Conservation (phyloP, 2,113 vertebrate species). For the Pelecanus crispus region DNA sequence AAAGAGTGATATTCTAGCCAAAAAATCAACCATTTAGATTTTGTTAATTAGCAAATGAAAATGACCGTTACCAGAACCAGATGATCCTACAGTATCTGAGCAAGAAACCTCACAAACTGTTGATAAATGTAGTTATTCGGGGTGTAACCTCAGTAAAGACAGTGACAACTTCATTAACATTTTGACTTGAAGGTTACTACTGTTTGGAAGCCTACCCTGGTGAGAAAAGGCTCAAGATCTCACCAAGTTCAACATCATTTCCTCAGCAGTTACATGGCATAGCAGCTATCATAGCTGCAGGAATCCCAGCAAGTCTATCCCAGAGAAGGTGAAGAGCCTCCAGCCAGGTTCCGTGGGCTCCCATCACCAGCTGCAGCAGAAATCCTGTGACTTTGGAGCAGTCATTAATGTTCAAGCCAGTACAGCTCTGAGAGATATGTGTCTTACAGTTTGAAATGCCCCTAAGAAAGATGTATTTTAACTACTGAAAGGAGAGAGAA, state of each 20-base stretch:
- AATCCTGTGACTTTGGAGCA: not conserved
- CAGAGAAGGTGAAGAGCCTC: not conserved
- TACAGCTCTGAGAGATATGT: not conserved
- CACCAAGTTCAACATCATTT: not conserved
- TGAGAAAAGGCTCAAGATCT: not conserved
- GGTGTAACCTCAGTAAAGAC: not conserved
- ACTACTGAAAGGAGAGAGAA: not conserved
- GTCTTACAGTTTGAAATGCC: not conserved
- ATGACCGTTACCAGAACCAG: not conserved
- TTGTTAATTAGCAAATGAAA: not conserved
- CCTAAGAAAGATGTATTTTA: not conserved
- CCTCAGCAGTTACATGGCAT: not conserved
- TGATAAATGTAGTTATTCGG: not conserved
- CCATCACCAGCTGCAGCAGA: not conserved
- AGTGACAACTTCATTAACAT: not conserved
- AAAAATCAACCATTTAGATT: not conserved
- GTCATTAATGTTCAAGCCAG: not conserved
- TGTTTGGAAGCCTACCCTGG: not conserved
- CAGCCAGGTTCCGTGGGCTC: not conserved
- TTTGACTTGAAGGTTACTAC: not conserved
- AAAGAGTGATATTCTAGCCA: not conserved
- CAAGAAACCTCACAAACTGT: not conserved
- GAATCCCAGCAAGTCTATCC: not conserved
- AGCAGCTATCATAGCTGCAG: not conserved
- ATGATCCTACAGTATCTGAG: not conserved